Base-by-base conservation (phyloP, 2,888 invertebrate species). In the Scaptomyza reducta region DNA sequence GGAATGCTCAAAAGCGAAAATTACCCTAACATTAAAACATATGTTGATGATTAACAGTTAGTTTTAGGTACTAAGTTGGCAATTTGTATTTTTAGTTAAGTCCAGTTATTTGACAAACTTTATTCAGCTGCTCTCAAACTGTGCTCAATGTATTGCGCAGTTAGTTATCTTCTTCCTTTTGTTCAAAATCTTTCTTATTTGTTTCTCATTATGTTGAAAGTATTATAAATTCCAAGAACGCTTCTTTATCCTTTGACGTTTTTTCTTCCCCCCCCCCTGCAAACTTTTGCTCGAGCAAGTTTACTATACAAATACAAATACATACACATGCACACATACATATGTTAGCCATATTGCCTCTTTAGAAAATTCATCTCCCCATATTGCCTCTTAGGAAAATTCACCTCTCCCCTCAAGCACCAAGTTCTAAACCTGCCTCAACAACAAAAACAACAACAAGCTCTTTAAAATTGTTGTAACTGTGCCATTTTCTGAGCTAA, bases 401-500 rank as follows among this genome's bases (percentile, higher is more conserved):
- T 38, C 29, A 29, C 5, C 16, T n/a, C 18, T 31, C 10, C 45
- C 14, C 14, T n/a, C n/a, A n/a, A n/a, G n/a, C n/a, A n/a, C n/a
- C n/a, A n/a, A n/a, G n/a, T 14, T 14, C 16, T 33, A 31, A 33
- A n/a, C 50, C 75, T 57, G 40, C 40, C 22, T n/a, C 33, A 53
- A 58, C 49, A 18, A 16, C 41, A 16, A 40, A 6, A 14, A 38
- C 40, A 40, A 38, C 22, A 14, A 14, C n/a, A 50, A 44, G 49
- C 40, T 55, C 63, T 54, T 73, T 55, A 51, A 61, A 77, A 3
- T 14, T 40, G 38, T 40, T 40, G 38, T 40, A 40, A 86, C 77
- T 60, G 88, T 86, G 77, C 61, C 70, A 86, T 75, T 69, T 69
- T 49, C 45, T 57, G 58, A 25, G 63, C 87, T 88, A 83, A 88